Evolutionary conservation across 2,113 vertebrate genomes (phyloP).

Genomic region (Platysternon megacephalum): DNA sequence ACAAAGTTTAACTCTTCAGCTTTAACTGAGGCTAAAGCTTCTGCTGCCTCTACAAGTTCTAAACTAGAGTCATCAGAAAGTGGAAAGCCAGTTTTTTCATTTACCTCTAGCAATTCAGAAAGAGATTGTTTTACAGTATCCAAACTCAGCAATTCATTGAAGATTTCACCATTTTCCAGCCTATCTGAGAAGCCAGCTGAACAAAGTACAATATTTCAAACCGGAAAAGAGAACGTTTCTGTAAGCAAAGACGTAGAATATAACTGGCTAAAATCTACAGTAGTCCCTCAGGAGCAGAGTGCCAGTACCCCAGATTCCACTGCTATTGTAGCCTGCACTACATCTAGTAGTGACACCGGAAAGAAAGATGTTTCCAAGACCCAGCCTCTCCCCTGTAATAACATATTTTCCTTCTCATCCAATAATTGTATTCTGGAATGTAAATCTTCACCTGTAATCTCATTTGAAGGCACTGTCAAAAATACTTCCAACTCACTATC

Average conservation of each 20-base stretch:
- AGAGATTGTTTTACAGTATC: background rate
- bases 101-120: background rate
- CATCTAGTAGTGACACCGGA: background rate
- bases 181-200: background rate
- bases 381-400: background rate
- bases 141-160: background rate
- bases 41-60: slow-evolving; percentile 12
- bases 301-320: background rate
- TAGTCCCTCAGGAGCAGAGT: background rate
- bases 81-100: background rate
- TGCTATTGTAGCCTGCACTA: background rate
- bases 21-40: background rate
- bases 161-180: background rate
- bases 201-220: background rate
- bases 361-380: background rate
- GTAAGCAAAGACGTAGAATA: background rate
- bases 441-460: slow-evolving; percentile 19
- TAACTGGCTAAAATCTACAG: background rate
- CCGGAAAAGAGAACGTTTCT: background rate
- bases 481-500: background rate
- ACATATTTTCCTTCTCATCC: slow-evolving; percentile 28
- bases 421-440: background rate
- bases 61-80: background rate
- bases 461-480: slow-evolving; percentile 20
- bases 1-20: background rate